These are phyloP conservation scores for Rhipidura dahli DNA, from an alignment of 2,113 vertebrate genomes.

Conservation along the genomic window DNA sequence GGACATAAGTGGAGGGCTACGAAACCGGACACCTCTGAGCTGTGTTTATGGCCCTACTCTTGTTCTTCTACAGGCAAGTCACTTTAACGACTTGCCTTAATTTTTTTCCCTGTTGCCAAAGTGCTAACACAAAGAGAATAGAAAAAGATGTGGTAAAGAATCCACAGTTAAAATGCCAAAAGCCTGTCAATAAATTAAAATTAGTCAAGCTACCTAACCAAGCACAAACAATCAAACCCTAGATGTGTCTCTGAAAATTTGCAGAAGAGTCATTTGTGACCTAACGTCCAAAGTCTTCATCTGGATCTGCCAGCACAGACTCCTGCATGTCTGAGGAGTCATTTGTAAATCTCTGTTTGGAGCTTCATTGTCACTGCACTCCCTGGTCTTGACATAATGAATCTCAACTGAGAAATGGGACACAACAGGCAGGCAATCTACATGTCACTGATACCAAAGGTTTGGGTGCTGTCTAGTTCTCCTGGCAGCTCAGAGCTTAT, in stretches of 20 bases:
- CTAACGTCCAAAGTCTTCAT: not conserved
- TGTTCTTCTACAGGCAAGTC: not conserved
- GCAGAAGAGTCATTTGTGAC: not conserved
- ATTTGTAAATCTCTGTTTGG: not conserved
- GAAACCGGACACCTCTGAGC: not conserved
- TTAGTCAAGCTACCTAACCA: not conserved
- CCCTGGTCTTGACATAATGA: not conserved
- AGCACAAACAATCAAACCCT: not conserved
- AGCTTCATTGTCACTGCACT: not conserved
- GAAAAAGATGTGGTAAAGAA: not conserved
- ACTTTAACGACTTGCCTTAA: not conserved
- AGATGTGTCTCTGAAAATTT: not conserved
- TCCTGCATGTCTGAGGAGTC: not conserved
- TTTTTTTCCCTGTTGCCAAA: not conserved
- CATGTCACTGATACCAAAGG: not conserved
- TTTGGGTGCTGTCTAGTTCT: not conserved
- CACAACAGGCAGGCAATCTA: not conserved
- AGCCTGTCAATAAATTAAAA: not conserved
- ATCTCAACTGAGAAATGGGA: not conserved
- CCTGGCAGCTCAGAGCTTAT: not conserved
- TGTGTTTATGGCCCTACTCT: not conserved
- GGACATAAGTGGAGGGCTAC: not conserved
- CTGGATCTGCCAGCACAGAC: not conserved
- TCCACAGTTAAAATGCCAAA: not conserved
- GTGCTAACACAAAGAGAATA: not conserved